Evolutionary conservation across 2,888 invertebrate genomes (phyloP).

Genomic region (Meandrusa payeni): DNA sequence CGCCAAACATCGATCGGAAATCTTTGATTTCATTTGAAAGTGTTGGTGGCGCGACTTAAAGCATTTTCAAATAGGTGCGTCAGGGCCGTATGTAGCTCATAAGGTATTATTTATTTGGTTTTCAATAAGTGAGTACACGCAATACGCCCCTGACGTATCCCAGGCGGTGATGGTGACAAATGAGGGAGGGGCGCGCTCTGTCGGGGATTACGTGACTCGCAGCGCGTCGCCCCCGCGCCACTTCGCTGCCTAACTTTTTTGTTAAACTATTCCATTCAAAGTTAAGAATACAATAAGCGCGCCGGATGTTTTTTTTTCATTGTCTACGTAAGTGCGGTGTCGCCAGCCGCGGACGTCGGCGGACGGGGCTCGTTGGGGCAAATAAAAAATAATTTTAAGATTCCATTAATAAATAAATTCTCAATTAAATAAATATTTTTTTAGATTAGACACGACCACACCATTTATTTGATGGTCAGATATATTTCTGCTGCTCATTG

Average conservation of each 20-base stretch:
- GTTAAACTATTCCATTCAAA: constrained; percentile 21
- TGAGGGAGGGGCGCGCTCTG: constrained; percentile 34
- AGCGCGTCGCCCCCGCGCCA: constrained; percentile 30
- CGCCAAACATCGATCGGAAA: too few relatives aligned
- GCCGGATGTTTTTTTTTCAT: constrained; percentile 2
- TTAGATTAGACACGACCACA: too few relatives aligned
- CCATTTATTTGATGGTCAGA: too few relatives aligned
- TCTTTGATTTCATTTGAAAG: too few relatives aligned
- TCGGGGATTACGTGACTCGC: constrained; percentile 42
- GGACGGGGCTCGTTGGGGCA: background rate
- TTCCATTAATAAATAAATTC: too few relatives aligned
- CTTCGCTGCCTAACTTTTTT: background rate
- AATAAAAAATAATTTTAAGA: too few relatives aligned
- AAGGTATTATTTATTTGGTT: too few relatives aligned
- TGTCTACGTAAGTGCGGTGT: constrained; percentile 3
- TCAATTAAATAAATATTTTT: too few relatives aligned
- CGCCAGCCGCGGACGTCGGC: background rate
- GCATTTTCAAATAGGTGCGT: too few relatives aligned
- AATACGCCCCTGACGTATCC: constrained; percentile 26
- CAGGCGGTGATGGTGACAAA: constrained; percentile 47
- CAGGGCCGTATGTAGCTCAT: too few relatives aligned
- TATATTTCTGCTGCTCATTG: too few relatives aligned
- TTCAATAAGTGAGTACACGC: background rate
- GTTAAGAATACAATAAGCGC: constrained; percentile 3
- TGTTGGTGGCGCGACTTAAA: too few relatives aligned